phyloP scores from a whole-genome alignment of 2,888 invertebrate genomes.

The Ceratothoa steindachneri region DNA sequence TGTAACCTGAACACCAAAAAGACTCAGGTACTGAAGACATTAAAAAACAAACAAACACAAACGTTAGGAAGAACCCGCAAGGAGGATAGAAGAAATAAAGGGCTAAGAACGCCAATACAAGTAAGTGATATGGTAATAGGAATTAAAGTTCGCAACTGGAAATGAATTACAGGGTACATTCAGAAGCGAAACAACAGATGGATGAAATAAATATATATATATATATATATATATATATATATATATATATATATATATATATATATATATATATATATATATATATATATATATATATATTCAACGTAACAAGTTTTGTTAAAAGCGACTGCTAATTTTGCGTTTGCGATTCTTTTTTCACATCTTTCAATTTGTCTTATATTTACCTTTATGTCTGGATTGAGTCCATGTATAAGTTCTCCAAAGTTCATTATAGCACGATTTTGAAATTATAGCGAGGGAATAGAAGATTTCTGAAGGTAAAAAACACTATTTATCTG shows the following conservation, averaged over 20 bases:
- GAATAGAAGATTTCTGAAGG: no score
- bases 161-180: not conserved
- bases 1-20: not conserved
- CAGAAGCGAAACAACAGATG: not conserved
- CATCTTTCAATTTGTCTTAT: no score
- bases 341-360: no score
- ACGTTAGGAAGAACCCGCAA: not conserved
- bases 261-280: not conserved
- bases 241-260: not conserved
- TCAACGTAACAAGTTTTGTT: no score
- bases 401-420: no score
- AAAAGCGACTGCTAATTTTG: no score
- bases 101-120: not conserved
- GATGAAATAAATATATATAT: not conserved
- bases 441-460: no score
- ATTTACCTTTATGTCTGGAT: no score
- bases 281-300: not conserved
- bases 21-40: not conserved
- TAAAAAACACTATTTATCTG: no score
- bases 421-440: no score
- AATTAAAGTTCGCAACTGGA: not conserved
- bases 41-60: no score
- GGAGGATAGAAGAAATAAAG: not conserved
- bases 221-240: not conserved
- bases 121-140: not conserved